These are phyloP conservation scores for Rhynchophorus ferrugineus DNA, from an alignment of 1,140 invertebrate species.

Conservation along the genomic window DNA sequence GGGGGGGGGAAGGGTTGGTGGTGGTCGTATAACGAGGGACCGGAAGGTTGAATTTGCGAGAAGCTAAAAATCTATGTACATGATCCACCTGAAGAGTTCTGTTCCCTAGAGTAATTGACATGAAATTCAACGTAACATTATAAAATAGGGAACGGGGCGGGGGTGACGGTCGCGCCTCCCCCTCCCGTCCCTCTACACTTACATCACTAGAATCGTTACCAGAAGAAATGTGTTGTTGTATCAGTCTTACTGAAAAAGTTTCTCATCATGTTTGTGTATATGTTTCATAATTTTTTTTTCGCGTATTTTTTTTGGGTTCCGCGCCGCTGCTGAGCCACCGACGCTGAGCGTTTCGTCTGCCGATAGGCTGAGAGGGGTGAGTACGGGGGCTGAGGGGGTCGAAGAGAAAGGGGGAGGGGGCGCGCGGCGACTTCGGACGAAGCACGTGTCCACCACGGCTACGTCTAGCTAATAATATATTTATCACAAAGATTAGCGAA, in stretches of 20 bases:
- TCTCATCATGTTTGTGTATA: slow-evolving; percentile 13
- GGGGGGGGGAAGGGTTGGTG: not conserved
- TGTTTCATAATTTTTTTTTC: slow-evolving; percentile 1
- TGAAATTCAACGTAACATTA: slow-evolving; percentile 41
- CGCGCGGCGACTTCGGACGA: not conserved
- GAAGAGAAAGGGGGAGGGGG: too few relatives aligned
- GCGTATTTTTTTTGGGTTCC: too few relatives aligned
- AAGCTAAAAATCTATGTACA: slow-evolving; percentile 30
- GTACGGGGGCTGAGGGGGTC: too few relatives aligned
- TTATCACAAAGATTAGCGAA: too few relatives aligned
- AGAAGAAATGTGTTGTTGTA: slow-evolving; percentile 42
- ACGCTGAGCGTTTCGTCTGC: too few relatives aligned
- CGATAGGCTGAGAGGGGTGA: too few relatives aligned
- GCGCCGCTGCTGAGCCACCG: too few relatives aligned
- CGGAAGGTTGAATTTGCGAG: too few relatives aligned
- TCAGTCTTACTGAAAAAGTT: slow-evolving; percentile 42
- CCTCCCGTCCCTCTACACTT: slow-evolving; percentile 3
- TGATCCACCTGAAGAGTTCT: slow-evolving; percentile 38
- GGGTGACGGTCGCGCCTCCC: not conserved
- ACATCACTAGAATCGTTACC: slow-evolving; percentile 39
- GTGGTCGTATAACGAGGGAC: too few relatives aligned
- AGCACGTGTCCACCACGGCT: not conserved
- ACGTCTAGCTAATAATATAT: not conserved
- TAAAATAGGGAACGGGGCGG: not conserved
- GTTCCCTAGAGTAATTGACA: slow-evolving; percentile 45